Conservation (phyloP, 2,113 vertebrate genomes). For the Channa argus region DNA sequence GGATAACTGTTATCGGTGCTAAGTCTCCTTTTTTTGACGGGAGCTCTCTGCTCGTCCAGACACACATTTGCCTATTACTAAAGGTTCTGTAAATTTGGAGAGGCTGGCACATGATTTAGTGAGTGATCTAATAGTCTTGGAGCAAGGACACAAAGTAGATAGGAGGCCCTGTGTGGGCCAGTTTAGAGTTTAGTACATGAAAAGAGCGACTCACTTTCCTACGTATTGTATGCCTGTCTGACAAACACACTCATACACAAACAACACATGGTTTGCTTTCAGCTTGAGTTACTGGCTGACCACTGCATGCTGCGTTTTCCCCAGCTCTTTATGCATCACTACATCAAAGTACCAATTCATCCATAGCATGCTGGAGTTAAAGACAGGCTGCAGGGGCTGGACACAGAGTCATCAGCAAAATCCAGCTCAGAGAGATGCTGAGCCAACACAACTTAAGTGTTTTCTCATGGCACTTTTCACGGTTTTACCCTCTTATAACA, state of each 20-base stretch:
- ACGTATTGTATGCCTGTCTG: slow-evolving; percentile 12
- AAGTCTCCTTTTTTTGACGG: not conserved
- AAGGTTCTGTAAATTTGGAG: not conserved
- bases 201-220: slow-evolving; percentile 37
- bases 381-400: slow-evolving; percentile 35
- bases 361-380: slow-evolving; percentile 30
- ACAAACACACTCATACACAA: slow-evolving; percentile 47
- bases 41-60: not conserved
- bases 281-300: slow-evolving; percentile 46
- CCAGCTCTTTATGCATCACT: slow-evolving; percentile 45
- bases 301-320: slow-evolving; percentile 30
- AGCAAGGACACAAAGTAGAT: slow-evolving; percentile 24
- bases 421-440: slow-evolving; percentile 43
- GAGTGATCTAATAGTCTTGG: slow-evolving; percentile 26
- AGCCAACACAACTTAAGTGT: slow-evolving; percentile 41
- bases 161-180: slow-evolving; percentile 29
- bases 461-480: slow-evolving; percentile 36
- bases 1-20: slow-evolving; percentile 19
- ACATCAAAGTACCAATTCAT: slow-evolving; percentile 57
- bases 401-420: slow-evolving; percentile 44
- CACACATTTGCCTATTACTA: not conserved
- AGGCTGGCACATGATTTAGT: slow-evolving; percentile 22
- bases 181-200: slow-evolving; percentile 52
- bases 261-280: slow-evolving; percentile 54
- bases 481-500: not conserved